Base-by-base conservation (phyloP, 2,888 invertebrate genomes). In the Drosophila kanekoi region DNA sequence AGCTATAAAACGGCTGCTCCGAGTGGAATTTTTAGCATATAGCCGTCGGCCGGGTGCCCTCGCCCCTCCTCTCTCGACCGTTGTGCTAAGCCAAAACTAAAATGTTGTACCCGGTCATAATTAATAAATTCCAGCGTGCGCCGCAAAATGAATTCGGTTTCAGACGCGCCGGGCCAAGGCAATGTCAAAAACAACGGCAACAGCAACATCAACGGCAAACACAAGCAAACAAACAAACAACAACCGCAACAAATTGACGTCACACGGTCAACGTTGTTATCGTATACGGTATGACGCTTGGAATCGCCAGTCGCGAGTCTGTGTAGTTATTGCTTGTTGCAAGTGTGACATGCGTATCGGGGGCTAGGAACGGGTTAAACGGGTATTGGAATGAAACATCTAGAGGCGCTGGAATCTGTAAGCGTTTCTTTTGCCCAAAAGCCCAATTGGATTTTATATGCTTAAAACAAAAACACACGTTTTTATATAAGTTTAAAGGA, bases 111-210 rank as follows among this genome's bases (percentile, higher is more conserved):
- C 60, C 67, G 72, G 59, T 67, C 74, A 83, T 84, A 86, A 81
- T 84, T 86, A 80, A 86, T 84, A 86, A 86, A 85, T 85, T 85
- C 84, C 84, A 84, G 84, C 84, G 84, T 85, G 80, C 84, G 84
- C 84, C 80, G 77, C 72, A 53, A 74, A 71, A 65, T 77, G 61
- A 81, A 65, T 73, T 64, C 59, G 66, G 58, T 64, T 71, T 67
- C 48, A 45, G 51, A 38, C 62, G 62, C 37, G 75, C 67, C 75
- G 49, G 72, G 75, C 75, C 75, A 75, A 75, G 75, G 72, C 72
- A 75, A 75, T 75, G 60, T 60, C 75, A 68, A 65, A 57, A 60
- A 32, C 66, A 62, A 54, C 60, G 52, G 16, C 71, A 75, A 49
- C 58, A 3, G 18, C 18, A 18, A 18, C 18, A 18, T 2, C 1